These are phyloP conservation scores for Mesocentrotus franciscanus DNA, from an alignment of 53 echinoderm and acorn worm species.

Conservation along the genomic window DNA sequence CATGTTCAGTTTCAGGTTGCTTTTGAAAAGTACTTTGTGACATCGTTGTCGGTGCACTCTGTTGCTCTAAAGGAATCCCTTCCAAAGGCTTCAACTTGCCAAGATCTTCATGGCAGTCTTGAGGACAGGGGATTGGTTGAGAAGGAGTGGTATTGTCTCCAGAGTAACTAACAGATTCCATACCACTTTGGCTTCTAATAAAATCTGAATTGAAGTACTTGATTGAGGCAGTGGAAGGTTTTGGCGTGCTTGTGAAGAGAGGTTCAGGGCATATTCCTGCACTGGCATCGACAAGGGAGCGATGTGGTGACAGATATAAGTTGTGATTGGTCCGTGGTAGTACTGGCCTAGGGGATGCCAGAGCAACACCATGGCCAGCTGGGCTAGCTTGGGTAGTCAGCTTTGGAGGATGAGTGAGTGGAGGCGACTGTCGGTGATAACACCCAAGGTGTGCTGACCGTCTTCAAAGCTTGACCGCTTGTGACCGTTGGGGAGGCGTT, in stretches of 20 bases:
- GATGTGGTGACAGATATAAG: not conserved
- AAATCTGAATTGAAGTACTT: constrained; percentile 19
- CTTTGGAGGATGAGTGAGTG: constrained; percentile 43
- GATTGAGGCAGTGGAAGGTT: not conserved
- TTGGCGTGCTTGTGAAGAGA: constrained; percentile 58
- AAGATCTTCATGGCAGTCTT: constrained; percentile 17
- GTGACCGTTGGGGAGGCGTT: not conserved
- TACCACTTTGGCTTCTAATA: not conserved
- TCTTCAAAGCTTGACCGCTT: not conserved
- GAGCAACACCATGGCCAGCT: constrained; percentile 6
- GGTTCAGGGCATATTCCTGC: not conserved
- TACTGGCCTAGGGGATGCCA: constrained; percentile 44
- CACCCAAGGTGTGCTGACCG: constrained; percentile 20
- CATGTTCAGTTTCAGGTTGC: not conserved
- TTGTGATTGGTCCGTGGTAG: not conserved
- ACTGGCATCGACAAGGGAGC: not conserved
- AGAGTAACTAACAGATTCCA: constrained; percentile 7
- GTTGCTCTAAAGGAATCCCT: constrained; percentile 1
- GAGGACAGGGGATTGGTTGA: not conserved
- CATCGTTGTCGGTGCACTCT: not conserved
- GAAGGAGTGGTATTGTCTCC: not conserved
- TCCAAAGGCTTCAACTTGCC: constrained; percentile 48
- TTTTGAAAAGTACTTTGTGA: not conserved
- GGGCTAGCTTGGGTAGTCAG: constrained; percentile 55
- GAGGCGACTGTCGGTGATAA: constrained; percentile 17